Evolutionary conservation across 1,140 invertebrate species (phyloP), one percentile per base, ranked within the genome.

Genomic region (Bombus terrestris): DNA sequence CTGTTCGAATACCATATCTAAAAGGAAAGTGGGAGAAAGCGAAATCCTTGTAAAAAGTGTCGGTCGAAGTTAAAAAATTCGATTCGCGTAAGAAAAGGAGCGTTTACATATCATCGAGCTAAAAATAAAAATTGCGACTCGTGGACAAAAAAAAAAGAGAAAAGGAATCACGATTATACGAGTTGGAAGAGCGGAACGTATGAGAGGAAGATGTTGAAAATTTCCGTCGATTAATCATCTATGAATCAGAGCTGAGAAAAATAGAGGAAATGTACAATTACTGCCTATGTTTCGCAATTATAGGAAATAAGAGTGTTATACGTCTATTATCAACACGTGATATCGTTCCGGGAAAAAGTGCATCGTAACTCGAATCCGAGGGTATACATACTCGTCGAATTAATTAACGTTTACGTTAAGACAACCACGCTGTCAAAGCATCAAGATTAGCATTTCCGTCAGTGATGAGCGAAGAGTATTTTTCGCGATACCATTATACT

Each of bases 351-450:
- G 18, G 2, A 22, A 53, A 77, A 41, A 77, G 28, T 22, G 32
- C 13, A 2, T 18, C 18, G 39, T 22, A 69, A 69, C 39, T 43
- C 9, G 69, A 15, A 43, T 39, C 47, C 15, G 10, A 15, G 35
- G 15, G 37, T 39, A 9, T 62, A 25, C 47, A 22, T 53, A n/a
- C 28, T 72, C 47, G 18, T 53, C 47, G 18, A 22, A 72, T 76
- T 59, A 79, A 76, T 88, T 72, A 88, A 71, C 74, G 37, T 88
- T 59, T 69, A 41, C 64, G n/a, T 43, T 25, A 13, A 22, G 13
- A 59, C 9, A 9, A 25, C 43, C 35, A 39, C 73, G 25, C 25
- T n/a, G 18, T 28, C 43, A 22, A 22, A 22, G 18, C 18, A 53
- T 59, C n/a, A 10, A 35, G 47, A 35, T 71, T 73, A 32, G 74